phyloP scores from a whole-genome alignment of 2,797 vertebrate genomes.

The Pitangus sulphuratus region DNA sequence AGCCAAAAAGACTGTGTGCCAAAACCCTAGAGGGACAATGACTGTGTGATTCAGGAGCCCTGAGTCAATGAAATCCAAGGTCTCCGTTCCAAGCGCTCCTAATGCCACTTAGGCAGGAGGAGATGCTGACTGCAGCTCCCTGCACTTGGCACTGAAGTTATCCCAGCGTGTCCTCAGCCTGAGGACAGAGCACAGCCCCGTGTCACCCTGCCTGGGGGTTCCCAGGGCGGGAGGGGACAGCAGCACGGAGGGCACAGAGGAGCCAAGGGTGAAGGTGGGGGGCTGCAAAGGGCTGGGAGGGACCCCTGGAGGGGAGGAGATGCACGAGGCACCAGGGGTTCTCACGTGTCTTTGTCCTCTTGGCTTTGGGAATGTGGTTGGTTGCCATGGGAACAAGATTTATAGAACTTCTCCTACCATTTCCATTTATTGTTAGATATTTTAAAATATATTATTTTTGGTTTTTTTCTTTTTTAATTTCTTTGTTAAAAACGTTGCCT shows the following conservation, averaged over 20 bases:
- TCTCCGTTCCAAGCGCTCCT: not conserved
- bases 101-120: not conserved
- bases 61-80: not conserved
- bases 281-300: not conserved
- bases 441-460: not conserved
- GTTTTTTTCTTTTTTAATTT: not conserved
- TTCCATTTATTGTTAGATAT: not conserved
- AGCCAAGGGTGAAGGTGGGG: not conserved
- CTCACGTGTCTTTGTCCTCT: not conserved
- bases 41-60: not conserved
- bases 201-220: not conserved
- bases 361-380: not conserved
- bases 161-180: not conserved
- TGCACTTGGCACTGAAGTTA: not conserved
- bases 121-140: conserved; percentile 16
- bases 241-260: not conserved
- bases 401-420: not conserved
- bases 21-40: not conserved
- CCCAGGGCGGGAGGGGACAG: not conserved
- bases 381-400: not conserved
- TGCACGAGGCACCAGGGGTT: not conserved
- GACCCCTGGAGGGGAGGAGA: not conserved
- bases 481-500: not conserved
- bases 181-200: not conserved
- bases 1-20: not conserved